A percentile compares a stretch with the other conserved stretches of the same genome.
phyloP scores from a whole-genome alignment of 2,888 invertebrate genomes.

The Anodontia alba region DNA sequence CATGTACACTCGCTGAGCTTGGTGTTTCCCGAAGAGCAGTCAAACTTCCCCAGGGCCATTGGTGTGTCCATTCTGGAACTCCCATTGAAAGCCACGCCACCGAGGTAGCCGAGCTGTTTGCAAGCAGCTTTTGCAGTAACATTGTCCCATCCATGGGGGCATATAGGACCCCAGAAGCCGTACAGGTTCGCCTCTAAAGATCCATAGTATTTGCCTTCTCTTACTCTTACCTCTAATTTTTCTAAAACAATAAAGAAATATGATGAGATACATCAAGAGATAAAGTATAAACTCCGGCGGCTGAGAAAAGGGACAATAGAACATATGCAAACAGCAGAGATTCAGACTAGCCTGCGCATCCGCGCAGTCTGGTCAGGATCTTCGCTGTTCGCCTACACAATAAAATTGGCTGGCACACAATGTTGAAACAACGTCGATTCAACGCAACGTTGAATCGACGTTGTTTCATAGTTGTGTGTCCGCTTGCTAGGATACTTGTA shows the following conservation, averaged over 20 bases:
- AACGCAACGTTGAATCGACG: too few species aligned
- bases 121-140: constrained; percentile 72
- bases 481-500: too few species aligned
- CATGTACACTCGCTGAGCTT: constrained; percentile 67
- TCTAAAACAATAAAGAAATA: constrained; percentile 35
- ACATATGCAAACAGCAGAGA: too few species aligned
- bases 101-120: constrained; percentile 63
- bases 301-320: too few species aligned
- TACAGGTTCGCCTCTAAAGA: constrained; percentile 89
- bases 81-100: constrained; percentile 68
- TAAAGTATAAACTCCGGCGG: too few species aligned
- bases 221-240: constrained; percentile 56
- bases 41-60: constrained; percentile 70
- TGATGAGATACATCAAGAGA: too few species aligned
- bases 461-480: too few species aligned
- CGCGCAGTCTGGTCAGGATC: too few species aligned
- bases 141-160: constrained; percentile 74
- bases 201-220: constrained; percentile 85
- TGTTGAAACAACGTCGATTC: too few species aligned
- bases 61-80: constrained; percentile 58
- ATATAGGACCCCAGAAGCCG: constrained; percentile 89
- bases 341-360: too few species aligned
- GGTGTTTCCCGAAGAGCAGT: constrained; percentile 62
- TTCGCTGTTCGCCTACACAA: too few species aligned
- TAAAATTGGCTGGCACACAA: too few species aligned